Evolutionary conservation across 2,113 vertebrate genomes (phyloP), one percentile per base, ranked within the genome.

Genomic region (Willisornis vidua): DNA sequence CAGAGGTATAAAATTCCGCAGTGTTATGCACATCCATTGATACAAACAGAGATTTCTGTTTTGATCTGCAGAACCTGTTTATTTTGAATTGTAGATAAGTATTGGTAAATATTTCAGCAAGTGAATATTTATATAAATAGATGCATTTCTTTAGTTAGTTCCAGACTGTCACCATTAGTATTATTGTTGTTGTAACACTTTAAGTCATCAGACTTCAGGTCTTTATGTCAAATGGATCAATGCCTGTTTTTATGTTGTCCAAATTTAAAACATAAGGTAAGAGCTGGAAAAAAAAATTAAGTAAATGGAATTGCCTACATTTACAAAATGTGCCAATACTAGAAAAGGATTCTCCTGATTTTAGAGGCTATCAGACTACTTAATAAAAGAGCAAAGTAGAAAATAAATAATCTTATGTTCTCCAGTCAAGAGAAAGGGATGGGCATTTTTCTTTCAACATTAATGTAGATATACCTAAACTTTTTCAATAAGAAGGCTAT

Each of bases 1-100:
- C 45, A 81, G 17, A 63, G 5, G 6, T 74, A 33, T 33, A 63
- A 84, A 89, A 82, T 49, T 57, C 31, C 74, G 24, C 28, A 63
- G 10, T 24, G n/a, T 55, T 48, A 23, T 16, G 11, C 18, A n/a
- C 23, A 59, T 22, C 0, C 0, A 33, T 14, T 55, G 51, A 91
- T 61, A 80, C 5, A 62, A 85, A 48, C 7, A 45, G 26, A 18
- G 7, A 1, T 49, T 90, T 90, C 71, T 9, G 5, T 3, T 74
- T 66, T 65, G 3, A 39, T 33, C 43, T 59, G 45, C 10, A 67
- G 18, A 39, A 22, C 14, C 20, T 54, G 7, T 25, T 63, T 65
- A 35, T 77, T 87, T 85, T 72, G 31, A 76, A 62, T 41, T 23
- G 12, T 39, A 78, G 19, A 12, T 25, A 72, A 68, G 16, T 58